These are phyloP conservation scores for Phenganax marumi DNA, from an alignment of 92 coral and sea anemone genomes.

Conservation along the genomic window DNA sequence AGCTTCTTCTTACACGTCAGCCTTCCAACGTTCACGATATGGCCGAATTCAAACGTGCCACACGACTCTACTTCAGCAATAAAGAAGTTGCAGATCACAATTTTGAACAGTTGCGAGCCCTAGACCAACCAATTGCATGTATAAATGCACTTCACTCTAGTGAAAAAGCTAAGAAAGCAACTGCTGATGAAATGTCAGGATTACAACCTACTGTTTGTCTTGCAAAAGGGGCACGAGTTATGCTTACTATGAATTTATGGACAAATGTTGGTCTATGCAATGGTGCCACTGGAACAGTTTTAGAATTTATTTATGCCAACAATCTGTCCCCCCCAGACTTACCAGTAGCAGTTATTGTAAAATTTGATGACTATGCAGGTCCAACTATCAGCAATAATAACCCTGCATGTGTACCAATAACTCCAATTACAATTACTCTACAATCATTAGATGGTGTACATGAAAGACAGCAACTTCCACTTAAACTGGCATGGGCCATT, in stretches of 20 bases:
- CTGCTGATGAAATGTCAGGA: too few relatives aligned
- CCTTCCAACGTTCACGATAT: constrained; percentile 36
- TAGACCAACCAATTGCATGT: constrained; percentile 33
- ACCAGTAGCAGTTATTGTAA: neutral
- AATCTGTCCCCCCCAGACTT: neutral
- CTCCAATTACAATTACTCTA: neutral
- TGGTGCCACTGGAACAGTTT: constrained; percentile 10
- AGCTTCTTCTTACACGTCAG: constrained; percentile 52
- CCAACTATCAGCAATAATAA: constrained; percentile 5
- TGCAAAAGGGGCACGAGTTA: neutral
- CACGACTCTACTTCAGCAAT: neutral
- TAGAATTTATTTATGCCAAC: constrained; percentile 13
- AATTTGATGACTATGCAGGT: constrained; percentile 13
- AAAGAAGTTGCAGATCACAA: constrained; percentile 48
- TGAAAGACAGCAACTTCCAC: constrained; percentile 16
- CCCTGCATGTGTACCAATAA: constrained; percentile 5
- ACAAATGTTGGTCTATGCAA: constrained; percentile 4
- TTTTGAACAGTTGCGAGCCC: constrained; percentile 43
- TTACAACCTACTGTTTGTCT: too few relatives aligned
- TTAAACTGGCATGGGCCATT: constrained; percentile 14
- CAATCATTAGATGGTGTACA: neutral
- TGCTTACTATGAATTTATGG: constrained; percentile 13
- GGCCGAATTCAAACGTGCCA: neutral
- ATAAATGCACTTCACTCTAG: constrained; percentile 40
- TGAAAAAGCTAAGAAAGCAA: too few relatives aligned